These are phyloP conservation scores for Heliocidaris erythrogramma DNA, from an alignment of 35 echinoderm and acorn worm genomes.

Conservation along the genomic window DNA sequence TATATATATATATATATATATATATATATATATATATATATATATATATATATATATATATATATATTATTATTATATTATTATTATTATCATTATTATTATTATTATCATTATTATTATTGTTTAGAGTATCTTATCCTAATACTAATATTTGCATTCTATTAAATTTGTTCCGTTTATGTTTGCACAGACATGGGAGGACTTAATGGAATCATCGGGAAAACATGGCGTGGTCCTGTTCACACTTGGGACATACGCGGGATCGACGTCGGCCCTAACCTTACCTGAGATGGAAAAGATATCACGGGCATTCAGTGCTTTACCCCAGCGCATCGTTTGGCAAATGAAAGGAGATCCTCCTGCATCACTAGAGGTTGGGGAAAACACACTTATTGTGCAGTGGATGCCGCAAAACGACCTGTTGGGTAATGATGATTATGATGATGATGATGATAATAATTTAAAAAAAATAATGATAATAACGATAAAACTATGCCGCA, in stretches of 20 bases:
- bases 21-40: too few relatives aligned
- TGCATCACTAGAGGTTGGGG: background rate
- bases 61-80: too few relatives aligned
- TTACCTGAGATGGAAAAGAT: background rate
- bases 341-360: background rate
- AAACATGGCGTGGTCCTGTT: slow-evolving; percentile 33
- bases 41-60: too few relatives aligned
- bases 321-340: slow-evolving; percentile 34
- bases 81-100: background rate
- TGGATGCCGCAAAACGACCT: slow-evolving; percentile 55
- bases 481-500: too few relatives aligned
- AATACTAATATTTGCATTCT: background rate
- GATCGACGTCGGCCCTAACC: background rate
- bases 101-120: background rate
- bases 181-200: slow-evolving; percentile 10
- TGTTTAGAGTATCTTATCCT: background rate
- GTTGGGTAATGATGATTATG: background rate
- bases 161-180: background rate
- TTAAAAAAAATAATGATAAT: too few relatives aligned
- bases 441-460: too few relatives aligned
- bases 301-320: background rate
- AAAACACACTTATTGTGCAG: slow-evolving; percentile 2
- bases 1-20: too few relatives aligned
- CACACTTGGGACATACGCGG: background rate
- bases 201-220: background rate